Evolutionary conservation across 2,888 invertebrate genomes (phyloP), one percentile per base, ranked within the genome.

Genomic region (Drosophila ezoana): DNA sequence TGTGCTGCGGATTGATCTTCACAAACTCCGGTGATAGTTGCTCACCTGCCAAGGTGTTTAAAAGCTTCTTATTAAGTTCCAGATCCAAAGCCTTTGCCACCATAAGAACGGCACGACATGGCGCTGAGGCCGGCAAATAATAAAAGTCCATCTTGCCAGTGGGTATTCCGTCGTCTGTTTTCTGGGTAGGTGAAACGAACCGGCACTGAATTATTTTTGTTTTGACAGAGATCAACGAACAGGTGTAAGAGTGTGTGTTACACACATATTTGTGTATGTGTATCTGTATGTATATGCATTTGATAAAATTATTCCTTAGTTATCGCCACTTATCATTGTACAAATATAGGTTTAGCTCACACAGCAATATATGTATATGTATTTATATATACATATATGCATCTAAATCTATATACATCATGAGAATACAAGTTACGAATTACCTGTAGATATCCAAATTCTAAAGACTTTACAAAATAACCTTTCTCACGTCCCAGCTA

Each of bases 1-100:
- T 95, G 90, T 97, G 97, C 92, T 97, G 96, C 1, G 96, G 96
- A 91, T 96, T 96, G 20, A 96, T 91, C 93, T 95, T 95, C 35
- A 95, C 1, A 84, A 93, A 96, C 82, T 95, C 95, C 0, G 95
- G 95, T 35, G 93, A 94, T 18, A 95, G 78, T 14, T 95, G 95
- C 76, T 95, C 95, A 0, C 94, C 94, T 49, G 92, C 93, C 92
- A 93, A 92, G 20, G 95, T 88, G 85, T 95, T 92, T 5, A 93
- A 79, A 0, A 90, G 32, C 85, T 95, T 95, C 44, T 94, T 91
- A 86, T 95, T 95, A 40, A 95, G 86, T 2, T 95, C 93, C n/a
- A 96, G 92, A 0, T 94, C 95, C 13, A 95, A 73, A 33, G 94
- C 94, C 72, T 94, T 94, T 16, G 95, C 95, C 0, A 94, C 92